Conservation (phyloP, 2,113 vertebrate genomes). For the Heterochromis multidens region DNA sequence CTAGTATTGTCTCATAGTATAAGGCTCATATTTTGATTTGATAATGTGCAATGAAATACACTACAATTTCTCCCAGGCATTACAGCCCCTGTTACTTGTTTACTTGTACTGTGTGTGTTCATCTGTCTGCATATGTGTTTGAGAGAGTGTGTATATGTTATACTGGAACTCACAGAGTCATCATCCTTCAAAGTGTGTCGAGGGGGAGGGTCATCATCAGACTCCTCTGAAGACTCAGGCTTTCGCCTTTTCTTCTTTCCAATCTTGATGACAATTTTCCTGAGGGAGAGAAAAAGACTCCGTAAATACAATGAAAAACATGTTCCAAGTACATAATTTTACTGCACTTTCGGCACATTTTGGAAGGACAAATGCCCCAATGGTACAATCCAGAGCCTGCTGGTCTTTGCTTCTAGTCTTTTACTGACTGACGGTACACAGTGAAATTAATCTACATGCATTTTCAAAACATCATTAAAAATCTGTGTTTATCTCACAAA, state of each 20-base stretch:
- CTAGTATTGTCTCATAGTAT: not conserved
- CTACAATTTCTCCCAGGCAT: not conserved
- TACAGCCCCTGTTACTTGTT: not conserved
- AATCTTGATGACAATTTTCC: constrained; percentile 96
- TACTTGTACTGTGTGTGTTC: not conserved
- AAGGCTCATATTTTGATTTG: not conserved
- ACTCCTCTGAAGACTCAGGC: constrained; percentile 91
- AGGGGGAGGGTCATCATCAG: constrained; percentile 84
- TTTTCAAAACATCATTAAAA: not conserved
- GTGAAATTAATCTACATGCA: not conserved
- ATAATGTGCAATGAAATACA: not conserved
- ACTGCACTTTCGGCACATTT: not conserved
- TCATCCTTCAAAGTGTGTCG: constrained; percentile 82
- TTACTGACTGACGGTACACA: not conserved
- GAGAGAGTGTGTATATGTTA: not conserved
- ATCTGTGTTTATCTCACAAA: not conserved
- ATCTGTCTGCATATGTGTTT: not conserved
- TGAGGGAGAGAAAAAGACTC: constrained; percentile 43
- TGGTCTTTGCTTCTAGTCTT: not conserved
- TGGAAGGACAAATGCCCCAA: not conserved
- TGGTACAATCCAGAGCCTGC: not conserved
- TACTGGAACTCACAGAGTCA: constrained; percentile 80
- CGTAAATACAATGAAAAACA: not conserved
- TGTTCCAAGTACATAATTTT: not conserved
- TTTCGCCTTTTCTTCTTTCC: constrained; percentile 97